Base-by-base conservation (phyloP, 2,888 invertebrate species). In the Actias luna region DNA sequence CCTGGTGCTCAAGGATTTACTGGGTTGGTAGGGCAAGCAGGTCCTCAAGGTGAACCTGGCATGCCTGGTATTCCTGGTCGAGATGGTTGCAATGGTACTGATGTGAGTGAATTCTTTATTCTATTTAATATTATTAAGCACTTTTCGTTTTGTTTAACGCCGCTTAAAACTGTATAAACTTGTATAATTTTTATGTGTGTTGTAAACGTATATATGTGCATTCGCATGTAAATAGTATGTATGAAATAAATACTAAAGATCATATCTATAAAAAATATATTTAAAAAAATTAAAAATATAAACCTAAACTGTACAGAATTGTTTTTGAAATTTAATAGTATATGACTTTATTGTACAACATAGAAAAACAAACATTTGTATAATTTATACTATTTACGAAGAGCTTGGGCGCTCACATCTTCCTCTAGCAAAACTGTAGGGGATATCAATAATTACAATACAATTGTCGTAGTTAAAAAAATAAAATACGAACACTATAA, bases 41-140 rank as follows among this genome's bases (percentile, higher is more conserved):
- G 97, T 65, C 80, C 94, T 63, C 94, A 94, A 78, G 97, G 97
- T 39, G 93, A 93, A 61, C 74, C 93, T 0, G 97, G 98, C 60
- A 78, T 93, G 0, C 93, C 96, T n/a, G 98, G 98, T 72, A 90
- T 94, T 55, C 95, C 97, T 50, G 99, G 99, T 61, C 92, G 96
- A 75, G 98, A 99, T 82, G 99, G 99, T 12, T 99, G 99, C 82
- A 99, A 99, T 79, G 99, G 99, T 78, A 97, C 98, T 62, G 98
- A 98, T 86, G 98, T 97, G 93, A 94, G 94, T 93, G 70, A 59
- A 22, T 58, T 62, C 59, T 7, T 5, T 59, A 7, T 22, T 39
- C 5, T 22, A 7, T 18, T 22, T 14, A 22, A 46, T 46, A 46
- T 46, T 18, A 22, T 18, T 14, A 22, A 5, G 22, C 8, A 46